These are phyloP conservation scores for Sinotaia quadrata DNA, from an alignment of 2,888 invertebrate species.

Conservation along the genomic window DNA sequence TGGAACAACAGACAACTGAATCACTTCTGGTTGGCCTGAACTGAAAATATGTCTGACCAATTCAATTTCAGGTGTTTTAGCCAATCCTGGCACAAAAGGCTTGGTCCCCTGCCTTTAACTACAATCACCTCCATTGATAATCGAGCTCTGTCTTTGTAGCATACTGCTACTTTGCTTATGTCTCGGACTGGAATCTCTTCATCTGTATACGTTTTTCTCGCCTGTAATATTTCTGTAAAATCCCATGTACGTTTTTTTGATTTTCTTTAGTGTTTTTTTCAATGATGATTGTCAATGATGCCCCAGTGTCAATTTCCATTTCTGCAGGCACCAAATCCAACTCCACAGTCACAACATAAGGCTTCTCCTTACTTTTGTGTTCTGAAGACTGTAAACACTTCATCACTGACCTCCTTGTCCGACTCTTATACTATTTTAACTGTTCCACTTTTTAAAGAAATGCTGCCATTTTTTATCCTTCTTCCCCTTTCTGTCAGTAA, in stretches of 20 bases:
- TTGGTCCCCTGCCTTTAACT: constrained; percentile 23
- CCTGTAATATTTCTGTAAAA: neutral
- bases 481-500: too few relatives aligned
- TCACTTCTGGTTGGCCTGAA: neutral
- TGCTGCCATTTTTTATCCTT: too few relatives aligned
- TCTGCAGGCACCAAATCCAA: neutral
- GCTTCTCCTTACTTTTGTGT: neutral
- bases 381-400: neutral
- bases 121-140: constrained; percentile 7
- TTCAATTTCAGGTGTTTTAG: constrained; percentile 17
- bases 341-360: neutral
- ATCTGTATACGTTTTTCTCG: constrained; percentile 22
- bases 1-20: too few relatives aligned
- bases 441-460: too few relatives aligned
- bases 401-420: too few relatives aligned
- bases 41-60: constrained; percentile 24
- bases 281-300: constrained; percentile 23
- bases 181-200: constrained; percentile 16
- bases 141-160: constrained; percentile 9
- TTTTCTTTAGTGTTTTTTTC: constrained; percentile 2
- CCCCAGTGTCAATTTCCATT: constrained; percentile 31
- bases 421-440: too few relatives aligned
- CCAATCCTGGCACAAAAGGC: constrained; percentile 29
- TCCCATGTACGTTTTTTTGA: neutral
- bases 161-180: constrained; percentile 1